Evolutionary conservation across 2,888 invertebrate species (phyloP), one percentile per base, ranked within the genome.

Genomic region (Acholoe squamosa): DNA sequence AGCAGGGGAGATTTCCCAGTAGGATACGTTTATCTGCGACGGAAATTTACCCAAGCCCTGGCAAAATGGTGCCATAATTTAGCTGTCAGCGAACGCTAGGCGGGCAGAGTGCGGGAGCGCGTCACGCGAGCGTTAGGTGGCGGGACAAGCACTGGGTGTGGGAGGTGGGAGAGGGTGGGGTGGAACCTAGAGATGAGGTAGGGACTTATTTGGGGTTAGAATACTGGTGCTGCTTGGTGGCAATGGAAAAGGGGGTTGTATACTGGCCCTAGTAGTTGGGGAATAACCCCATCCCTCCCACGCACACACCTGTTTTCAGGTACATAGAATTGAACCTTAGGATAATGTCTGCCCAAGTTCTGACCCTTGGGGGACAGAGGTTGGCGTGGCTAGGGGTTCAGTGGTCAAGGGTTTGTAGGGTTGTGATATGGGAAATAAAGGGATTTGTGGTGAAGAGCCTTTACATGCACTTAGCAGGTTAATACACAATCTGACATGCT

Each of bases 11-110:
- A 89, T 89, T 89, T 89, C 89, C 89, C 89, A 89, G 67, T 67
- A 43, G 89, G 67, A 67, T 89, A 54, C 61, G 7, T 67, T 89
- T 56, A 89, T 89, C 89, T 89, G 89, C 61, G 67, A 34, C 89
- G 89, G 89, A 89, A 89, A 89, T 89, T 86, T 89, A 67, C 89
- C 67, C 61, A 89, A 67, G 89, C 89, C 67, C 34, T 34, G 89
- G 89, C 89, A 89, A 89, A 89, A 89, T 56, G 89, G 33, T 89
- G 89, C 89, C 61, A 89, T 89, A 89, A 89, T 89, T 89, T 34
- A 89, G 89, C 89, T 89, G 89, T 89, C 89, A 89, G 61, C 52
- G 86, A 12, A 25, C 22, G 25, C 84, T 43, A 52, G n/a, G 86
- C 86, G 14, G 54, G 52, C 52, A 25, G 43, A 16, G 43, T 22